These are phyloP conservation scores for Hyposoter dolosus DNA, from an alignment of 2,888 invertebrate genomes.

Conservation along the genomic window DNA sequence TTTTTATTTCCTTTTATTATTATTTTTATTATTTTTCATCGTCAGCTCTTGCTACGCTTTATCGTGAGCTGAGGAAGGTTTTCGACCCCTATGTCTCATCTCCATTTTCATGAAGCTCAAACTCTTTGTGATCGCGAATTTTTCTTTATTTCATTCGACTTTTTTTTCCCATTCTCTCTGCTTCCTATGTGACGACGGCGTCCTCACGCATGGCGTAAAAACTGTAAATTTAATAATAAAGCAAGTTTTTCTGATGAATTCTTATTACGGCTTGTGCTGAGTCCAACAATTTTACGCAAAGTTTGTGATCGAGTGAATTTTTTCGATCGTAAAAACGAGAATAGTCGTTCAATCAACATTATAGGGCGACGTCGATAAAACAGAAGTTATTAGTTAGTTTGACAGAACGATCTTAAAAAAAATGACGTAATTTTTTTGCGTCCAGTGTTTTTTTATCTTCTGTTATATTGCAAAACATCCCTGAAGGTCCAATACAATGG, in stretches of 20 bases:
- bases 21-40: conserved; percentile 33
- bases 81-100: conserved; percentile 36
- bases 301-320: background rate
- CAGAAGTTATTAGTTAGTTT: background rate
- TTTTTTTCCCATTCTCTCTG: background rate
- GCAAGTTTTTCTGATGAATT: background rate
- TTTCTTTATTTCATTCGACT: background rate
- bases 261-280: background rate
- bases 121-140: conserved; percentile 27
- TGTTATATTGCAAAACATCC: background rate
- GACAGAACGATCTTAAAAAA: background rate
- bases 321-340: background rate
- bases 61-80: conserved; percentile 2
- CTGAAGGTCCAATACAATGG: background rate
- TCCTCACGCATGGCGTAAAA: too few species aligned
- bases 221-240: background rate
- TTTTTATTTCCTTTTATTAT: conserved; percentile 12
- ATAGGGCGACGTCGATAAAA: background rate
- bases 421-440: background rate
- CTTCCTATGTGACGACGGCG: background rate
- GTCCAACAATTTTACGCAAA: background rate
- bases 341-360: background rate
- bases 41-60: conserved; percentile 27
- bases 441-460: background rate
- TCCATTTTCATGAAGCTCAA: conserved; percentile 41